A percentile compares a stretch with the other conserved stretches of the same genome.
phyloP scores from a whole-genome alignment of 2,888 invertebrate genomes.

The Cynaeus angustus region DNA sequence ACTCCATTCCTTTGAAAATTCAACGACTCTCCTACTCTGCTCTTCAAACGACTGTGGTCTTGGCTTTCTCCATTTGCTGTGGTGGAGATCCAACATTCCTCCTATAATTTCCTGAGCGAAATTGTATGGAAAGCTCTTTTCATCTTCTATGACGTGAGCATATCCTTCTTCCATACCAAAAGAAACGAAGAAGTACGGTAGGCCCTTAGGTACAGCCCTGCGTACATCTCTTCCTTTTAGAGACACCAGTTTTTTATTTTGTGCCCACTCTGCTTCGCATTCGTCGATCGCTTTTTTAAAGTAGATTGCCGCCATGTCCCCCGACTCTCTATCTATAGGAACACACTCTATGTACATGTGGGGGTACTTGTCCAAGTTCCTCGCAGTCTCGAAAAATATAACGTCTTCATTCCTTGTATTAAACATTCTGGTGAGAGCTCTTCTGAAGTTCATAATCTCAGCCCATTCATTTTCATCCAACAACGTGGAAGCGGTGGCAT shows the following conservation, averaged over 20 bases:
- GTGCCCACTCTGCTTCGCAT: constrained; percentile 95
- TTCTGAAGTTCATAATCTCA: constrained; percentile 88
- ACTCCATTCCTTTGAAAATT: constrained; percentile 83
- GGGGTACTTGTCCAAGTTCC: constrained; percentile 79
- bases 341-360: constrained; percentile 94
- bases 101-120: constrained; percentile 98
- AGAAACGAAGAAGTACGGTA: constrained; percentile 96
- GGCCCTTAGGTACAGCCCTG: constrained; percentile 90
- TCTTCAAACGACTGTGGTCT: constrained; percentile 82
- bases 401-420: constrained; percentile 82
- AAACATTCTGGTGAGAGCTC: constrained; percentile 86
- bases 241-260: constrained; percentile 92
- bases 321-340: constrained; percentile 87
- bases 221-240: constrained; percentile 82
- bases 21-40: constrained; percentile 83
- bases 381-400: constrained; percentile 93
- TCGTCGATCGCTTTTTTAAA: constrained; percentile 98
- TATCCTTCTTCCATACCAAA: constrained; percentile 94
- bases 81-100: constrained; percentile 93
- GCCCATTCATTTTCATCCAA: constrained; percentile 96
- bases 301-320: constrained; percentile 94
- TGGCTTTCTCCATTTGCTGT: constrained; percentile 89
- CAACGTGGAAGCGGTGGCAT: constrained; percentile 85
- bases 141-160: constrained; percentile 98
- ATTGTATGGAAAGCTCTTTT: constrained; percentile 86